phyloP scores from a whole-genome alignment of 2,797 vertebrate genomes.

The Urocyon cinereoargenteus region DNA sequence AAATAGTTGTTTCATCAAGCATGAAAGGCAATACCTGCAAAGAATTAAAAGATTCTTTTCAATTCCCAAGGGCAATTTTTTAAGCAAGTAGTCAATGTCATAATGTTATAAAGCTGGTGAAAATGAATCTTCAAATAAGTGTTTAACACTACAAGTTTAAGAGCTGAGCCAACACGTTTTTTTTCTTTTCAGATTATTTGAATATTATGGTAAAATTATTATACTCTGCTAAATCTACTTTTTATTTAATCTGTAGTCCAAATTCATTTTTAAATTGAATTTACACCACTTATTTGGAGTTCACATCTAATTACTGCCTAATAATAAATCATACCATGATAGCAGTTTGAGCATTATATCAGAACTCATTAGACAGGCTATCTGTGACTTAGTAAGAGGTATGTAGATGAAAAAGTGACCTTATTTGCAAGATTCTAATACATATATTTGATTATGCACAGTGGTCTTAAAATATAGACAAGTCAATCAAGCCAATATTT shows the following conservation, averaged over 20 bases:
- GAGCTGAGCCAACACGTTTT: not conserved
- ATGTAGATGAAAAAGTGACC: not conserved
- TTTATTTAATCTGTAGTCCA: not conserved
- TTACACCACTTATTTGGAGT: not conserved
- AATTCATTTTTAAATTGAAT: not conserved
- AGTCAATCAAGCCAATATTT: not conserved
- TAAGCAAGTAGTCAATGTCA: not conserved
- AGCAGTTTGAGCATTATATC: not conserved
- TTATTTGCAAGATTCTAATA: not conserved
- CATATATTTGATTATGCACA: not conserved
- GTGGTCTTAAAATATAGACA: not conserved
- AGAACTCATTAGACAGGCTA: not conserved
- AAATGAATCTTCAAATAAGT: conserved; percentile 32
- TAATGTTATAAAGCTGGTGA: not conserved
- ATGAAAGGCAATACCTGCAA: conserved; percentile 37
- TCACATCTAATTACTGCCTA: not conserved
- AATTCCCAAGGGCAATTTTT: not conserved
- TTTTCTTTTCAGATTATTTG: not conserved
- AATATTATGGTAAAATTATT: not conserved
- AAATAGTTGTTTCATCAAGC: conserved; percentile 31
- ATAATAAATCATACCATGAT: not conserved
- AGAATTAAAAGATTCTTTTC: not conserved
- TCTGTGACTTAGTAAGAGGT: not conserved
- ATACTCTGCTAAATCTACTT: not conserved
- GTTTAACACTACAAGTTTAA: not conserved